Evolutionary conservation across 1,140 invertebrate species (phyloP), one percentile per base, ranked within the genome.

Genomic region (Drosophila albomicans): DNA sequence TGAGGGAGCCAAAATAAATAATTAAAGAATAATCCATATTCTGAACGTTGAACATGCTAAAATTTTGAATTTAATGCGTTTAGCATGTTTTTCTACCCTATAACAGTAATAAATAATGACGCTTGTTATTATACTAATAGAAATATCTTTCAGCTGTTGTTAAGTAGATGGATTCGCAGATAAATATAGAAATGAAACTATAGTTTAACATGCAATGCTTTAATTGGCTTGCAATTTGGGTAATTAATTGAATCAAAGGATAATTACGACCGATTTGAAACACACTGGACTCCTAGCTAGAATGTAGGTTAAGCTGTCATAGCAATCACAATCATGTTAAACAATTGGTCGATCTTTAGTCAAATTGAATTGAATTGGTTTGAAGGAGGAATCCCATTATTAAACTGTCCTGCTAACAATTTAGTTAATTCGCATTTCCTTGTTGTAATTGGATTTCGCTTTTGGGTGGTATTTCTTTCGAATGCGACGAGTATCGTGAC

Each of bases 391-490:
- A 68, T 41, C 11, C 8, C 16, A 8, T 52, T 11, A 25, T 25
- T 8, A n/a, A n/a, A 20, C 45, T 49, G 32, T 32, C 32, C 46
- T 7, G 3, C 25, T n/a, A 2, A 15, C 2, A 43, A 51, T 58
- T 25, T 30, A n/a, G 20, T 28, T 59, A 7, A 58, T 38, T 15
- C 28, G 43, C 45, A 49, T 66, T 67, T 73, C 25, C 63, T 45
- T 30, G 8, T 52, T 45, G 25, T 45, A 41, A 74, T 68, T 45
- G 28, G 13, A 46, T 15, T 59, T 59, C 48, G 28, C 46, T 67
- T 73, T 68, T 74, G 65, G 48, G 48, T 61, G 71, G 48, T 10
- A 68, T 68, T 68, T 68, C 48, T 68, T 68, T 68, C 48, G 28
- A 28, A 28, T 20, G 10, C 35, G 35, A 8, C 7, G 35, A 38